A percentile compares a stretch with the other conserved stretches of the same genome.
Evolutionary conservation across 1,140 invertebrate species (phyloP).

Genomic region (Cheumatopsyche charites): DNA sequence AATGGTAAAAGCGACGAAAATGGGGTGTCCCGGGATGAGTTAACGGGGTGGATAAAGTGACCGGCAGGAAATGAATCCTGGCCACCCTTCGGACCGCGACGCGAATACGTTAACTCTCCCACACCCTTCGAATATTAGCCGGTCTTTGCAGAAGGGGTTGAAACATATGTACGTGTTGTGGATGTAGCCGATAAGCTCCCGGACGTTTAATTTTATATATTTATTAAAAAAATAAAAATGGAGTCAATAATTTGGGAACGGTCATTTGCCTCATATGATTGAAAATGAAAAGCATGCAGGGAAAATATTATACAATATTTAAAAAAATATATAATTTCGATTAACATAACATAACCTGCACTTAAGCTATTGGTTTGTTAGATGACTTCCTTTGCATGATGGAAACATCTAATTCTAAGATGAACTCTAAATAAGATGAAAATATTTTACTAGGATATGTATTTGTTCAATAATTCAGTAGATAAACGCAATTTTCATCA

Average conservation of each 20-base stretch:
- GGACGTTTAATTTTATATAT: neutral
- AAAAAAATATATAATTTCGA: too few relatives aligned
- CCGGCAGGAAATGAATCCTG: conserved; percentile 46
- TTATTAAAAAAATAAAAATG: neutral
- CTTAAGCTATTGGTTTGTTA: too few relatives aligned
- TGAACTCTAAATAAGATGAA: too few relatives aligned
- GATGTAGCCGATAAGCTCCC: neutral
- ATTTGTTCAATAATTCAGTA: too few relatives aligned
- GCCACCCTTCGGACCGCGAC: conserved; percentile 38
- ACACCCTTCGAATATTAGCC: conserved; percentile 28
- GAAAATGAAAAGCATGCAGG: too few relatives aligned
- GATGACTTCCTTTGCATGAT: too few relatives aligned
- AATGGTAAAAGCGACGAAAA: neutral
- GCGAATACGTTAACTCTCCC: conserved; percentile 35
- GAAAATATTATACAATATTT: conserved; percentile 12
- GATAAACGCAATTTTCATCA: too few relatives aligned
- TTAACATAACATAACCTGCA: neutral
- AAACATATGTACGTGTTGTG: conserved; percentile 12
- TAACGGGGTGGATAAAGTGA: conserved; percentile 36
- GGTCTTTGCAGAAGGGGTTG: conserved; percentile 25
- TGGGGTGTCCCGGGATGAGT: neutral
- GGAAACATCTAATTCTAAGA: too few relatives aligned
- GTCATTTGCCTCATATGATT: too few relatives aligned
- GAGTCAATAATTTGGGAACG: too few relatives aligned
- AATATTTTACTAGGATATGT: too few relatives aligned